A percentile compares a stretch with the other conserved stretches of the same genome.
These are phyloP conservation scores for Leptobrachium leishanense DNA, from an alignment of 2,113 vertebrate genomes.

Conservation along the genomic window DNA sequence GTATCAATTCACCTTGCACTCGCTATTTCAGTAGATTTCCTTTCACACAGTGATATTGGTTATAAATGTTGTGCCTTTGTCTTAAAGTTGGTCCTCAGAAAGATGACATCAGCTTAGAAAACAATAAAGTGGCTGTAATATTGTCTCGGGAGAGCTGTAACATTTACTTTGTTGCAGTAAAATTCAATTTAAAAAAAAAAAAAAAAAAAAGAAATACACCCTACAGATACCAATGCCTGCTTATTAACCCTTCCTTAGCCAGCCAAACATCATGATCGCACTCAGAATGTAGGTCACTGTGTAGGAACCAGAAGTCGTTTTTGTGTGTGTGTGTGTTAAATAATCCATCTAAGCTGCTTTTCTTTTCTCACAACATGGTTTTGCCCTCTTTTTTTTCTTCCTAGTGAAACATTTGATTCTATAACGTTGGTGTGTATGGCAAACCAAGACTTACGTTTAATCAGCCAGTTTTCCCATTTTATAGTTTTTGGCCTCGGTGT, in stretches of 20 bases:
- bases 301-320: slow-evolving; percentile 69
- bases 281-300: slow-evolving; percentile 75
- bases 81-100: slow-evolving; percentile 84
- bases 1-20: slow-evolving; percentile 82
- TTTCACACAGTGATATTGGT: slow-evolving; percentile 94
- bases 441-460: background rate
- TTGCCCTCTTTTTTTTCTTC: slow-evolving; percentile 57
- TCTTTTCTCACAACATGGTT: slow-evolving; percentile 58
- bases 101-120: slow-evolving; percentile 98
- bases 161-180: slow-evolving; percentile 93
- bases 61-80: slow-evolving; percentile 96
- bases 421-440: too few relatives aligned
- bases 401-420: background rate
- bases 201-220: slow-evolving; percentile 60
- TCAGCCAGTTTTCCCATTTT: background rate
- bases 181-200: slow-evolving; percentile 81
- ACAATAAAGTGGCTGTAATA: slow-evolving; percentile 96
- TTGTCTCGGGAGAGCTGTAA: slow-evolving; percentile 89
- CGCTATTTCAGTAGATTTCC: slow-evolving; percentile 92
- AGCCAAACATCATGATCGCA: slow-evolving; percentile 73
- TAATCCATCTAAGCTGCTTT: slow-evolving; percentile 77
- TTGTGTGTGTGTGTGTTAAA: slow-evolving; percentile 61
- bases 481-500: background rate
- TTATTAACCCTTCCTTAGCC: slow-evolving; percentile 78
- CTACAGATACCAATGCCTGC: slow-evolving; percentile 77